Evolutionary conservation across 2,113 vertebrate genomes (phyloP), one percentile per base, ranked within the genome.

Genomic region (Perognathus longimembris): DNA sequence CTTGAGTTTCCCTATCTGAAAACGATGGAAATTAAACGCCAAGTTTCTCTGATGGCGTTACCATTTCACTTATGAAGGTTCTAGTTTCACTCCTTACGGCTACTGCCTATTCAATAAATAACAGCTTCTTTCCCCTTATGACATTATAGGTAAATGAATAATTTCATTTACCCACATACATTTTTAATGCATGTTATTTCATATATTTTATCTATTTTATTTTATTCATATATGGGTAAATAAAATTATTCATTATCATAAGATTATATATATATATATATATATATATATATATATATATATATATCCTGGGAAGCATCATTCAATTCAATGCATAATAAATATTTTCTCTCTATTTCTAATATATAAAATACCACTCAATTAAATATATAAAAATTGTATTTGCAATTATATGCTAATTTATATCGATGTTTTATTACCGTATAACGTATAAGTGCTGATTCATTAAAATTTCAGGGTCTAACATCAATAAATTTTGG

Each of bases 341-440:
- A 6, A 45, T 54, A 54, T 54, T 54, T 54, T 54, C 50, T 54
- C 14, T 54, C 50, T 54, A 54, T 54, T 15, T 54, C 14, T 54
- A 54, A 14, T 54, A 54, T 18, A 54, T 45, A 45, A 45, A 45
- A 45, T 54, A 54, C 17, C 50, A 54, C 17, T 83, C 76, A 86
- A 45, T 61, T 34, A 59, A 77, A 34, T 40, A 38, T 42, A 30
- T 30, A 11, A 45, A 63, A 50, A 81, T 91, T 90, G 69, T 77
- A 64, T 69, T 76, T 67, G 69, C 88, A 90, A 91, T 73, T 64
- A 59, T 71, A 57, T 32, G 73, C 85, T 94, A 73, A 85, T 71
- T 88, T 83, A 76, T 34, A 76, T 73, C 50, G 91, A 54, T 66
- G 83, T 73, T 90, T 88, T 67, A 92, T 77, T 66, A 38, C 45